Evolutionary conservation across 2,888 invertebrate genomes (phyloP), one percentile per base, ranked within the genome.

Genomic region (Meiosimyza decipiens): DNA sequence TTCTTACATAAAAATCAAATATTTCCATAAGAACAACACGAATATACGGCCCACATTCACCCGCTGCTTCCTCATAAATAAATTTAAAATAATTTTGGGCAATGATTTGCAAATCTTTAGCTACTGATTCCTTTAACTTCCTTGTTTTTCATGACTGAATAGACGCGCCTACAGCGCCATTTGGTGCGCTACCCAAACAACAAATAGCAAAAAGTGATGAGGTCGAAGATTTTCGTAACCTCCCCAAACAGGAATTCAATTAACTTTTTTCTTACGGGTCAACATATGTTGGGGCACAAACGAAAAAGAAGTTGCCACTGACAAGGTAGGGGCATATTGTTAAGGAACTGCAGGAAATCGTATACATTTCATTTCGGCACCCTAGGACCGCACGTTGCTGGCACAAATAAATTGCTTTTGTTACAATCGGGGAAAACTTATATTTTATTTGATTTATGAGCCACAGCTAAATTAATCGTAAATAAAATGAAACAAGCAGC

Each of bases 371-470:
- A n/a, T 16, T 55, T 55, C 55, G n/a, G n/a, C n/a, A 54, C 55
- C 55, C 55, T 55, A 40, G 54, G n/a, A 16, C 54, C 54, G 11
- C 13, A 40, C 40, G 55, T n/a, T 22, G 18, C 55, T 18, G n/a
- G 55, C 15, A 15, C 16, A 22, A 55, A 55, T 55, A 16, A 55
- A 55, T 16, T 16, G 16, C 55, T 55, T 40, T 22, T 16, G 22
- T 22, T 55, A 22, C 55, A 55, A 55, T 55, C 55, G 55, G 55
- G 22, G 55, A 55, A 40, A 55, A 55, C 55, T 55, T 55, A 22
- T 55, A 55, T 55, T 55, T 55, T 40, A 40, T 55, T 55, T 55
- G 55, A 55, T 55, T 55, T 55, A 55, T 55, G 55, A 55, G 18
- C 11, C 55, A 40, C 40, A 40, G 40, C 40, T 9, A 40, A 40